Conservation (phyloP, 2,888 invertebrate species). For the Rhyacophila evoluta region DNA sequence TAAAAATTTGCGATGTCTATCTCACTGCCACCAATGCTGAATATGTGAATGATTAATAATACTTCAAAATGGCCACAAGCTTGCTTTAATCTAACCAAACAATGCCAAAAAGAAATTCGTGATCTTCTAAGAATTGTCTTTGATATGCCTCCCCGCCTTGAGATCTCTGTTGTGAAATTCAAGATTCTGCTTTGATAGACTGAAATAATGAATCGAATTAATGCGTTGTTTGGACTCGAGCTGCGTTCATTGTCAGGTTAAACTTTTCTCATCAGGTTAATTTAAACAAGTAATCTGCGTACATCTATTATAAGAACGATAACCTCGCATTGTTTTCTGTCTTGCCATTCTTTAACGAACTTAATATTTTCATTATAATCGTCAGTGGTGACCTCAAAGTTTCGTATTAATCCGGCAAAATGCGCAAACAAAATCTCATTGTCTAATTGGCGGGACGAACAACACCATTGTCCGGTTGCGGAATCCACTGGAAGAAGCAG, state of each 20-base stretch:
- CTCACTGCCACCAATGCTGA: no score
- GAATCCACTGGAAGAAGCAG: not conserved
- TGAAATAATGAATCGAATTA: not conserved
- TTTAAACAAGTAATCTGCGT: not conserved
- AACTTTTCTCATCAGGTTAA: not conserved
- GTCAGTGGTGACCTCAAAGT: not conserved
- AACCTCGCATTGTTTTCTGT: slow-evolving; percentile 11
- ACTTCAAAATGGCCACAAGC: no score
- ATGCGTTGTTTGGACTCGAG: not conserved
- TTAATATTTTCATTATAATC: slow-evolving; percentile 5
- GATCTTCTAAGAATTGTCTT: not conserved
- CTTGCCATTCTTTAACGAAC: not conserved
- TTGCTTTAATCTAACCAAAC: no score
- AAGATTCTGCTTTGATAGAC: not conserved
- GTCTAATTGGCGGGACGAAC: not conserved
- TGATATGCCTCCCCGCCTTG: not conserved
- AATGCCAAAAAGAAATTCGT: slow-evolving; percentile 17
- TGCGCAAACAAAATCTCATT: not conserved
- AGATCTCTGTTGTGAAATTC: slow-evolving; percentile 11
- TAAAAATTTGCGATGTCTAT: no score
- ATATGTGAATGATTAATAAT: no score
- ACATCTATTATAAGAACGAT: not conserved
- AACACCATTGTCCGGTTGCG: slow-evolving; percentile 1
- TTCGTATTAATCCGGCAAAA: not conserved
- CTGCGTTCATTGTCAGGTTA: not conserved